phyloP scores from a whole-genome alignment of 2,888 invertebrate genomes.

The Melitaea athalia region DNA sequence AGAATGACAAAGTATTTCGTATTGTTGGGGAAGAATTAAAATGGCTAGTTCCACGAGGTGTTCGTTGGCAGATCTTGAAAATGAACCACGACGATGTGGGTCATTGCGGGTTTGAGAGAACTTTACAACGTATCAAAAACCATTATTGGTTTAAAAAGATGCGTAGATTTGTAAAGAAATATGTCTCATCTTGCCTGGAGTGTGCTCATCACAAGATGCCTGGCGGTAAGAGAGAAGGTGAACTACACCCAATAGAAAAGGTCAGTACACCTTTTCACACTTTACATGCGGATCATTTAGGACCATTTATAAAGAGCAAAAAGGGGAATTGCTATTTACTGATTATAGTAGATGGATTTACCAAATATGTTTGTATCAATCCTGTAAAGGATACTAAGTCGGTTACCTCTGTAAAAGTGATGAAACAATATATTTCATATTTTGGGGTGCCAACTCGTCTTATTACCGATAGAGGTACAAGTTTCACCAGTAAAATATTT shows the following conservation, averaged over 20 bases:
- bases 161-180: conserved; percentile 3
- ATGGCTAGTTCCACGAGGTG: conserved; percentile 2
- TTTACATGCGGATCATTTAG: conserved; percentile 1
- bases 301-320: background rate
- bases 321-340: conserved; percentile 1
- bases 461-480: background rate
- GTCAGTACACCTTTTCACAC: conserved; percentile 9
- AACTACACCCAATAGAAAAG: conserved; percentile 5
- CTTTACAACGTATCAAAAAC: conserved; percentile 20
- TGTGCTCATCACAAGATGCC: conserved; percentile 1
- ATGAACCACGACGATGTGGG: conserved; percentile 25
- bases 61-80: background rate
- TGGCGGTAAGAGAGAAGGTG: background rate
- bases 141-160: conserved; percentile 21
- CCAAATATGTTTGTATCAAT: conserved; percentile 1
- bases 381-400: conserved; percentile 1
- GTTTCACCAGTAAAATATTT: background rate
- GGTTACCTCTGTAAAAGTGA: background rate
- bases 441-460: background rate
- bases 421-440: background rate
- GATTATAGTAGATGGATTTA: background rate
- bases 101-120: conserved; percentile 24
- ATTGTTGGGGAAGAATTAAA: background rate
- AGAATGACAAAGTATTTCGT: background rate
- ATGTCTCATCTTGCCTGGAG: background rate